Evolutionary conservation across 2,797 vertebrate species (phyloP).

Genomic region (Microctenopoma steveboyesi): DNA sequence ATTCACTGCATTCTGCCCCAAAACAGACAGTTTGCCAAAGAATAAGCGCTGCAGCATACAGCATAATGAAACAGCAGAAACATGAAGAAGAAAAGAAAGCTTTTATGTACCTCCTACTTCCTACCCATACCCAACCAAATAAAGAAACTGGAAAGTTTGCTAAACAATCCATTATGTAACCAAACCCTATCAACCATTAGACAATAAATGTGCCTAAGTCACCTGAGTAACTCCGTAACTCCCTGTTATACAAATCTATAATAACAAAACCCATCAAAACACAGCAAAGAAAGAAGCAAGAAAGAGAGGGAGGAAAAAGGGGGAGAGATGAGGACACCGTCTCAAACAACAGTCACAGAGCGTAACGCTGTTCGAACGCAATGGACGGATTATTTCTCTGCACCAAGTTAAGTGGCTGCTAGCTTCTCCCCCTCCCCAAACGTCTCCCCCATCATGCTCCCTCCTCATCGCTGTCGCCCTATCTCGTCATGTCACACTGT

Average conservation of each 20-base stretch:
- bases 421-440: conserved; percentile 53
- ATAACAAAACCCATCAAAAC: neutral
- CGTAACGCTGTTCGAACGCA: conserved; percentile 57
- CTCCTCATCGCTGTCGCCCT: conserved; percentile 49
- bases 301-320: conserved; percentile 26
- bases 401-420: conserved; percentile 79
- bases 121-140: conserved; percentile 5
- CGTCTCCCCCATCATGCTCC: conserved; percentile 36
- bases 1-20: neutral
- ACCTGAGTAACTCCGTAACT: neutral
- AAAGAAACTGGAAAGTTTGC: conserved; percentile 1
- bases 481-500: conserved; percentile 77
- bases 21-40: neutral
- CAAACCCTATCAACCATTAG: neutral
- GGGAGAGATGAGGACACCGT: conserved; percentile 61
- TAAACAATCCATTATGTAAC: neutral
- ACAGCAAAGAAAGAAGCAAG: conserved; percentile 9
- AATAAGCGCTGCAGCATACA: neutral
- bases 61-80: neutral
- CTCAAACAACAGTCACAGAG: conserved; percentile 71
- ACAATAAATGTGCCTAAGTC: neutral
- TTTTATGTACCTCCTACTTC: neutral
- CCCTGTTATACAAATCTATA: too few relatives aligned
- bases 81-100: neutral
- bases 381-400: conserved; percentile 71